These are phyloP conservation scores for Biston stratarius DNA, from an alignment of 2,888 invertebrate genomes.

Conservation along the genomic window DNA sequence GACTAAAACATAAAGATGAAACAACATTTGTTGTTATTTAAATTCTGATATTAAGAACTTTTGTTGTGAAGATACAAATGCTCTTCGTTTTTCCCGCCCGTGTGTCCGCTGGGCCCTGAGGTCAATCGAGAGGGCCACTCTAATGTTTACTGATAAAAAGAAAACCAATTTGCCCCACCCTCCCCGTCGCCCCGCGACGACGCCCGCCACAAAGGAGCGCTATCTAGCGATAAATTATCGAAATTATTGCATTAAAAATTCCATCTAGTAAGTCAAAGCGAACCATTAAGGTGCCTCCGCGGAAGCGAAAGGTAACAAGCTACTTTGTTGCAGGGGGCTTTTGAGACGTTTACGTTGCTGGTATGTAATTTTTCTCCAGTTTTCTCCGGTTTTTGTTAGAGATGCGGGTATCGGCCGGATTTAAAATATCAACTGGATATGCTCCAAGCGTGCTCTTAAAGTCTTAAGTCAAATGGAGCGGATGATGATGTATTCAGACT, in stretches of 20 bases:
- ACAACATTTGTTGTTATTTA: neutral
- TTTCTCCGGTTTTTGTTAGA: constrained; percentile 33
- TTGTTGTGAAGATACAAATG: neutral
- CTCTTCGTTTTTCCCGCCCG: constrained; percentile 38
- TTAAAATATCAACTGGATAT: constrained; percentile 1
- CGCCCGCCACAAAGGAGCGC: constrained; percentile 78
- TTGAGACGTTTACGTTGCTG: constrained; percentile 54
- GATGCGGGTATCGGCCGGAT: constrained; percentile 14
- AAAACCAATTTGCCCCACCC: constrained; percentile 76
- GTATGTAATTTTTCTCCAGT: constrained; percentile 60
- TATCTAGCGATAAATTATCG: constrained; percentile 87
- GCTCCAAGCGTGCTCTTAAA: neutral
- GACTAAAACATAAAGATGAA: too few species aligned
- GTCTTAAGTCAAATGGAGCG: neutral
- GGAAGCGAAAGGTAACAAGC: constrained; percentile 60
- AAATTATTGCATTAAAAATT: constrained; percentile 92
- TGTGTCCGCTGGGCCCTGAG: constrained; percentile 63
- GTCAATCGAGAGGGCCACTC: constrained; percentile 72
- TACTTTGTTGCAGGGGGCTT: constrained; percentile 48
- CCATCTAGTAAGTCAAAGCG: constrained; percentile 90
- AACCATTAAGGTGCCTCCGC: constrained; percentile 77
- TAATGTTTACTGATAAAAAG: constrained; percentile 80
- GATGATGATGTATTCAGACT: constrained; percentile 14
- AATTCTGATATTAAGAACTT: too few species aligned
- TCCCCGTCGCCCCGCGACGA: constrained; percentile 40